These are phyloP conservation scores for Drosophila athabasca DNA, from an alignment of 1,140 invertebrate genomes.

Conservation along the genomic window DNA sequence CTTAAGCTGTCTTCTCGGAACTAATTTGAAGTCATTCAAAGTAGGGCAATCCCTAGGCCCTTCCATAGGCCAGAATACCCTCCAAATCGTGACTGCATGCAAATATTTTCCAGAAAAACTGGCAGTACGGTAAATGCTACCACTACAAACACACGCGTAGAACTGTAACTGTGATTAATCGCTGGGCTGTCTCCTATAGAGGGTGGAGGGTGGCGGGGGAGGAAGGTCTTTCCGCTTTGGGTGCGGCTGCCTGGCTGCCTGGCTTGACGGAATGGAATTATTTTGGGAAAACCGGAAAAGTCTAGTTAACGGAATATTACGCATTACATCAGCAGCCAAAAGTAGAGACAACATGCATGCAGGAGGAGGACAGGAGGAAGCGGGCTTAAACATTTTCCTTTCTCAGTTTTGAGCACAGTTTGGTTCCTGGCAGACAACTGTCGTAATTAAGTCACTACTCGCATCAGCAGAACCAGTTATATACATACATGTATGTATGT, in stretches of 20 bases:
- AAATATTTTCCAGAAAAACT: conserved; percentile 31
- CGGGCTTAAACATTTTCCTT: too few relatives aligned
- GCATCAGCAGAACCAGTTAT: too few relatives aligned
- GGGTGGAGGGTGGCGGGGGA: not conserved
- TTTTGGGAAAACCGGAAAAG: conserved; percentile 56
- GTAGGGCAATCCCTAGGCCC: too few relatives aligned
- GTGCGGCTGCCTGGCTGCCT: conserved; percentile 35
- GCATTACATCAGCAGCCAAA: conserved; percentile 72
- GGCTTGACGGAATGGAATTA: conserved; percentile 20
- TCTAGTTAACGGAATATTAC: conserved; percentile 54
- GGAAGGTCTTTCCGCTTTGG: conserved; percentile 24
- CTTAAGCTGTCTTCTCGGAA: too few relatives aligned
- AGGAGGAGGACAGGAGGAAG: not conserved
- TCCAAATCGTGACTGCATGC: conserved; percentile 12
- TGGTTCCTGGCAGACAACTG: too few relatives aligned
- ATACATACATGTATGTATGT: too few relatives aligned
- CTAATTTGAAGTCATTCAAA: too few relatives aligned
- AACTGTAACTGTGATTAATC: conserved; percentile 67
- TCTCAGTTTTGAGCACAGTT: too few relatives aligned
- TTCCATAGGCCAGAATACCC: conserved; percentile 2
- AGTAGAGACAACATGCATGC: conserved; percentile 52
- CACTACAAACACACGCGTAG: not conserved
- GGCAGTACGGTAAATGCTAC: conserved; percentile 25
- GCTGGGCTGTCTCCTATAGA: conserved; percentile 12
- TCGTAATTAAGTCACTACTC: too few relatives aligned